phyloP scores from a whole-genome alignment of 2,797 vertebrate genomes.

The Chelidonichthys spinosus region DNA sequence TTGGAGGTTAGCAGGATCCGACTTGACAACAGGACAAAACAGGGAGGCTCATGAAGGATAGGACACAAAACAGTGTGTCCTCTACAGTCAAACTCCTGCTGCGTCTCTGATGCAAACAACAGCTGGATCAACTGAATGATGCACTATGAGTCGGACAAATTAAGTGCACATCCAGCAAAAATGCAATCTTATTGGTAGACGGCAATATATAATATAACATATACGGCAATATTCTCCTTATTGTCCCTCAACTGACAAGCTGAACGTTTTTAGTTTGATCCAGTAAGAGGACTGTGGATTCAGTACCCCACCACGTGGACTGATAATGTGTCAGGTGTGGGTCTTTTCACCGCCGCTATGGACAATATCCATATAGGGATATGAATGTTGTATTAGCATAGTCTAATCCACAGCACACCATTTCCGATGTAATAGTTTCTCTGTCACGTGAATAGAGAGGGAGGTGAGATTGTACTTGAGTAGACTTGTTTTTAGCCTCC shows the following conservation, averaged over 20 bases:
- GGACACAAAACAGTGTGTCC: constrained; percentile 35
- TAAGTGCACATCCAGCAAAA: neutral
- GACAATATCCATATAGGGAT: neutral
- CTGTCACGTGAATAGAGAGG: no score
- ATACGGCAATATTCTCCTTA: neutral
- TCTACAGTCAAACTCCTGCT: constrained; percentile 30
- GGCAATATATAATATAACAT: no score
- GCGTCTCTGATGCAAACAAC: neutral
- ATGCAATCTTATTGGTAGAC: neutral
- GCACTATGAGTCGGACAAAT: no score
- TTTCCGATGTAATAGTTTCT: no score
- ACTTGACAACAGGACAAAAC: constrained; percentile 55
- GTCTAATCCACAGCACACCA: no score
- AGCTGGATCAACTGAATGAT: no score
- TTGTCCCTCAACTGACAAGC: neutral
- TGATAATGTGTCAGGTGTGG: neutral
- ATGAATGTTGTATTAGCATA: neutral
- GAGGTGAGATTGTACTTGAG: no score
- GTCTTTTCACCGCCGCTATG: neutral
- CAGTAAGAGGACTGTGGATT: neutral
- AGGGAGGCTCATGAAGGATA: constrained; percentile 37
- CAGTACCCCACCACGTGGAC: neutral
- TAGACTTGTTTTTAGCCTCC: no score
- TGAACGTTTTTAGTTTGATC: no score
- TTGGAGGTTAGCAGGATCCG: constrained; percentile 44